Conservation (phyloP, 2,888 invertebrate species). For the Polietes domitor region DNA sequence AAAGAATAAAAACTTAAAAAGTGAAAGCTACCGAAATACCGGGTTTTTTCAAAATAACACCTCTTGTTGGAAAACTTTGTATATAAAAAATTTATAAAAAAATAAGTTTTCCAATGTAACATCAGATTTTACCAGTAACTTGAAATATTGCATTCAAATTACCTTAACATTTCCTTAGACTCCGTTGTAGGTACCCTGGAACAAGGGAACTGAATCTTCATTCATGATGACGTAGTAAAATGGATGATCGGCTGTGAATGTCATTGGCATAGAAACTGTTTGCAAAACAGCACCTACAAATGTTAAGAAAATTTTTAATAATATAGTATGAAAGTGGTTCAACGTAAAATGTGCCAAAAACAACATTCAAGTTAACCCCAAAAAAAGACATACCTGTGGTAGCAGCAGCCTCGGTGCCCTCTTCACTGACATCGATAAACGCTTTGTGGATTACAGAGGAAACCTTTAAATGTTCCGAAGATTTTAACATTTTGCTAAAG, state of each 20-base stretch:
- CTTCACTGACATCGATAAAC: constrained; percentile 92
- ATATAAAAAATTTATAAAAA: too few species aligned
- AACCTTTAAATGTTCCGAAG: constrained; percentile 81
- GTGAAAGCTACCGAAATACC: too few species aligned
- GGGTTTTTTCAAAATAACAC: too few species aligned
- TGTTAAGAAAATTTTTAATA: not conserved
- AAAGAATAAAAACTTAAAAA: too few species aligned
- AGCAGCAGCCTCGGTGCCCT: constrained; percentile 93
- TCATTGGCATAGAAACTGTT: constrained; percentile 51
- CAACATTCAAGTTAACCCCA: not conserved
- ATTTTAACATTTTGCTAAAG: constrained; percentile 84
- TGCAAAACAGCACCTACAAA: not conserved
- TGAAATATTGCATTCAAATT: too few species aligned
- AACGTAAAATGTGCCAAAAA: too few species aligned
- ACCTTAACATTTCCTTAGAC: too few species aligned
- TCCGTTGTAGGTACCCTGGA: not conserved
- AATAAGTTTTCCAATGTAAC: too few species aligned
- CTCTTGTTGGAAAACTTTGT: too few species aligned
- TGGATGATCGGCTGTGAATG: constrained; percentile 74
- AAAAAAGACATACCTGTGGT: constrained; percentile 73
- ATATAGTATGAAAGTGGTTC: not conserved
- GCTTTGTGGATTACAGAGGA: constrained; percentile 91
- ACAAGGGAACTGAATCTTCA: not conserved
- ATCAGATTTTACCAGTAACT: too few species aligned
- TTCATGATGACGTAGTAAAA: constrained; percentile 71